Base-by-base conservation (phyloP, 2,113 vertebrate genomes). In the Alouatta palliata region DNA sequence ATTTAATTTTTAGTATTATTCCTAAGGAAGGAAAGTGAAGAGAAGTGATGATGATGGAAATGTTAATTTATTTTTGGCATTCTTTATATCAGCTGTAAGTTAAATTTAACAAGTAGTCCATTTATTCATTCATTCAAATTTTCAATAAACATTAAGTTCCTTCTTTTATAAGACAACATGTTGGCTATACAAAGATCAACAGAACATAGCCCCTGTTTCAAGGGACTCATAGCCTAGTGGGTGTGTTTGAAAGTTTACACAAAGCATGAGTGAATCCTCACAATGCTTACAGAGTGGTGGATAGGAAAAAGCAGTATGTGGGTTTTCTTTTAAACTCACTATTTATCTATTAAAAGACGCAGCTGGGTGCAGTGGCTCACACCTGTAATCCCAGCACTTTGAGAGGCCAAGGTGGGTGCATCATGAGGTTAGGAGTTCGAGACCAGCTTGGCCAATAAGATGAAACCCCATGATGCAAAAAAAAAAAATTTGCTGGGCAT, bases 301-400 rank as follows among this genome's bases (percentile, higher is more conserved):
- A 83, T 71, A 40, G 64, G 30, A 35, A 77, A 77, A 90, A 81
- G 45, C 8, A 45, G 43, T 30, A 23, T 70, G 47, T 37, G 37
- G 21, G 49, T 79, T 82, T 94, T 95, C 45, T 94, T 87, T 94
- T 56, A 92, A 83, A 87, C 30, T 95, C 4, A 45, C 23, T 97
- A 52, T 86, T 52, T 88, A 58, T 25, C 5, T 77, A 32, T 58
- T 52, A 83, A 83, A 96, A 89, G 27, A 35, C 79, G 61, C 27
- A 64, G 12, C 61, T 13, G 2, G 27, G 61, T 6, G 27, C 27
- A 30, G 61, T 32, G 61, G 27, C 61, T 64, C 27, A 64, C 0
- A 12, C 27, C 12, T 64, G 61, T 64, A 64, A 64, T 64, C 61
- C 27, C 27, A 64, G 27, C 61, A 64, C 61, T 64, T 64, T 32